Base-by-base conservation (phyloP, 1,140 invertebrate genomes). In the Drosophila suzukii region DNA sequence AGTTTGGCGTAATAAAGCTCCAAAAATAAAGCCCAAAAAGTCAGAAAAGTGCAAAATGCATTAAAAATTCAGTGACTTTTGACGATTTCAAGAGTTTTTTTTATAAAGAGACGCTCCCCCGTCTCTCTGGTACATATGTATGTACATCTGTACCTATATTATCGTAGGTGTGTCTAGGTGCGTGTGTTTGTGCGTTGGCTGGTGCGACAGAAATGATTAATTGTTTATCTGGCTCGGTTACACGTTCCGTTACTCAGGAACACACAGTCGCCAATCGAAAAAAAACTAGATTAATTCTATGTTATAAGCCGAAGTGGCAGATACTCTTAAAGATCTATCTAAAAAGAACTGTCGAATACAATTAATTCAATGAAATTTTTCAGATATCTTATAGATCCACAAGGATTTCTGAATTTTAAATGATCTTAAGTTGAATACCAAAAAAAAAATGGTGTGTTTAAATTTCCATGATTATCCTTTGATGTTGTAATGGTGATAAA, bases 241-340 rank as follows among this genome's bases (percentile, higher is more conserved):
- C 65, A 67, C 65, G 66, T 72, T 57, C 51, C 53, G 68, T 71
- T 71, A 68, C 68, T 36, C 68, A 58, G 65, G 65, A 68, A 68
- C 65, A 66, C 47, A 65, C 62, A 61, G 32, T 17, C 20, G 20
- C 4, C 47, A 57, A 57, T 51, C 15, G 17, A 38, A 20, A 17
- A 46, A 62, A 7, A 41, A 15, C 12, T 60, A 17, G 36, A 38
- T 24, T 20, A 30, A 24, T 10, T 3, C 11, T 6, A 17, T 34
- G 44, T 65, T 34, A 10, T 8, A 36, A 27, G n/a, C 20, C 41
- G 17, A 65, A 44, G n/a, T 6, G 20, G 10, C 4, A 12, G n/a
- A 61, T 36, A 65, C 61, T 39, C 61, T 63, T 6, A 0, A 34
- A 27, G 8, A 11, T 27, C 4, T 17, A 17, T 34, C 32, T 10